phyloP scores from a whole-genome alignment of 2,888 invertebrate species.

The Saturnia japonica region DNA sequence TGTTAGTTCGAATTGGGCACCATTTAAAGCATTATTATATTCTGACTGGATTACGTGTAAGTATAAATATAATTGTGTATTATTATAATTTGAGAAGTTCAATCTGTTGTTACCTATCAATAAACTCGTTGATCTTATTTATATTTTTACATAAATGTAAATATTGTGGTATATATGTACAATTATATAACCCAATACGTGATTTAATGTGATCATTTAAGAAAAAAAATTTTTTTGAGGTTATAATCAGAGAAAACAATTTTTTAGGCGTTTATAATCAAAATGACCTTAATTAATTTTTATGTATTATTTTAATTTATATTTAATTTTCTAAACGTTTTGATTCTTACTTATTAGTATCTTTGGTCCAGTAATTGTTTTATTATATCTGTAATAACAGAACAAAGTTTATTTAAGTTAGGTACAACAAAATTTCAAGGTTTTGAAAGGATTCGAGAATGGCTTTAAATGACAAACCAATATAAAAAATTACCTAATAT shows the following conservation, averaged over 20 bases:
- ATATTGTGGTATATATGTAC: background rate
- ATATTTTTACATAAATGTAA: background rate
- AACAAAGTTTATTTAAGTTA: too few species aligned
- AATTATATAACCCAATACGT: background rate
- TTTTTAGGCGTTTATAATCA: background rate
- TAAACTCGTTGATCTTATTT: background rate
- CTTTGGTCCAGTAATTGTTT: too few species aligned
- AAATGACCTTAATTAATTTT: background rate
- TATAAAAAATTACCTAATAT: background rate
- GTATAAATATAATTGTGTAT: constrained; percentile 34
- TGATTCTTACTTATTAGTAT: too few species aligned
- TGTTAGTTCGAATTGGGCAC: constrained; percentile 45
- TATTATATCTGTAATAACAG: too few species aligned
- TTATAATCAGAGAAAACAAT: background rate
- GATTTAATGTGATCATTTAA: background rate
- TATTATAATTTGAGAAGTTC: background rate
- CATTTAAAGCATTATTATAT: constrained; percentile 58
- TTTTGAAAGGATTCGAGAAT: background rate
- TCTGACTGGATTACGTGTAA: constrained; percentile 71
- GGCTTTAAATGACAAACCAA: background rate
- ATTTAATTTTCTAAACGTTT: background rate
- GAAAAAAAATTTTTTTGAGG: too few species aligned
- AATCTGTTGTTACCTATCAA: too few species aligned
- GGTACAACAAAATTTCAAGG: background rate
- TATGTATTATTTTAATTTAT: background rate